Conservation (phyloP, 2,888 invertebrate species). For the Drosophila borealis region DNA sequence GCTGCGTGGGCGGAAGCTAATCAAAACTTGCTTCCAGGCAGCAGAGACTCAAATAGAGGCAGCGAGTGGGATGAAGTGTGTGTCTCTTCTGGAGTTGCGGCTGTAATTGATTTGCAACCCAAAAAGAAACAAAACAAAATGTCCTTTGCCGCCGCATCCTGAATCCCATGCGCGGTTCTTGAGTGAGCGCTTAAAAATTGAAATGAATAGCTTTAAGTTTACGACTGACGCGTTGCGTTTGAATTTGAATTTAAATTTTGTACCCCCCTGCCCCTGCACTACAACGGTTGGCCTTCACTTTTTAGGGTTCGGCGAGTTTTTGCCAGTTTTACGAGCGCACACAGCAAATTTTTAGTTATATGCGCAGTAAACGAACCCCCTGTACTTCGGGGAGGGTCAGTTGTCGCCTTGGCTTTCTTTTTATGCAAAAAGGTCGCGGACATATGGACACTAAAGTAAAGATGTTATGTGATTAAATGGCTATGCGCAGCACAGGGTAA, state of each 20-base stretch:
- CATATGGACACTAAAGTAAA: neutral
- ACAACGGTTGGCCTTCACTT: slow-evolving; percentile 2
- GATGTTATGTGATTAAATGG: slow-evolving; percentile 1
- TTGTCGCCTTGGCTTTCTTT: slow-evolving; percentile 13
- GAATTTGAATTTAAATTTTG: slow-evolving; percentile 45
- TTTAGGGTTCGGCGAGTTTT: slow-evolving; percentile 29
- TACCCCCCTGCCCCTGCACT: neutral
- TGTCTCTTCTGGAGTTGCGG: slow-evolving; percentile 15
- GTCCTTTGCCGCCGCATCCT: slow-evolving; percentile 26
- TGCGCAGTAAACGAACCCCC: slow-evolving; percentile 18
- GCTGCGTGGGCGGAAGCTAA: slow-evolving; percentile 69
- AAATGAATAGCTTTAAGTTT: slow-evolving; percentile 70
- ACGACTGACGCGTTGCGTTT: slow-evolving; percentile 61
- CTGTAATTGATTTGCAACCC: slow-evolving; percentile 65
- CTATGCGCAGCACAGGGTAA: slow-evolving; percentile 16
- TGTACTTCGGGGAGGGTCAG: neutral
- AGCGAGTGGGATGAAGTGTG: no score
- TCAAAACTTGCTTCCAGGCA: slow-evolving; percentile 73
- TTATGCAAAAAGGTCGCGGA: slow-evolving; percentile 1
- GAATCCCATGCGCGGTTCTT: slow-evolving; percentile 17
- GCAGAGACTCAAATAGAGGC: neutral
- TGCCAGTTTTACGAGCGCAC: slow-evolving; percentile 64
- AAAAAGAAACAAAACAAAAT: slow-evolving; percentile 38
- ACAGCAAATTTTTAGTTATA: slow-evolving; percentile 46
- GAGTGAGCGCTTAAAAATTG: slow-evolving; percentile 22